These are phyloP conservation scores for Pantelozetes paolii DNA, from an alignment of 2,888 invertebrate species.

Conservation along the genomic window DNA sequence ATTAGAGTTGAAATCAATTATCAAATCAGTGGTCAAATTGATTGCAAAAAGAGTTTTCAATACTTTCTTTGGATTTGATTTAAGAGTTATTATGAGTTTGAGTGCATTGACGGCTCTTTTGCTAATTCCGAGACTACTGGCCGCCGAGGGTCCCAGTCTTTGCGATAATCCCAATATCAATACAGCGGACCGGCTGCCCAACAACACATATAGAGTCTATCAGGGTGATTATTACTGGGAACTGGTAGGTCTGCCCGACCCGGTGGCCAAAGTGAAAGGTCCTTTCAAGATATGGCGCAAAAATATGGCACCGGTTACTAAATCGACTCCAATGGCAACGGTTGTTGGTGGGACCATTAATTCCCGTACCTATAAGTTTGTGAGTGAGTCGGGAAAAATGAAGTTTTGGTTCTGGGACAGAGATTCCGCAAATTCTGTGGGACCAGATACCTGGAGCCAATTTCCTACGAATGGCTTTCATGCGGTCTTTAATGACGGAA, in stretches of 20 bases:
- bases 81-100: too few species aligned
- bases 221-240: slow-evolving; percentile 15
- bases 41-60: too few species aligned
- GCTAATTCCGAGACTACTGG: too few species aligned
- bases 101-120: too few species aligned
- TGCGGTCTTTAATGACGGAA: neutral
- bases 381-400: too few species aligned
- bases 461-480: neutral
- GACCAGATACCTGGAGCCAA: neutral
- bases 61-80: too few species aligned
- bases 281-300: neutral
- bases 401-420: neutral
- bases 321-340: neutral
- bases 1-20: too few species aligned
- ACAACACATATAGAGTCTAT: neutral
- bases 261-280: neutral
- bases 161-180: neutral
- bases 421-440: neutral
- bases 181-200: neutral
- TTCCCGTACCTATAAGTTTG: neutral
- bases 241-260: neutral
- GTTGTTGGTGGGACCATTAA: neutral
- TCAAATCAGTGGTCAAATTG: too few species aligned
- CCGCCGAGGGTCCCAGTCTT: neutral
- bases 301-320: neutral